Base-by-base conservation (phyloP, 2,797 vertebrate genomes). In the Tenualosa ilisha region DNA sequence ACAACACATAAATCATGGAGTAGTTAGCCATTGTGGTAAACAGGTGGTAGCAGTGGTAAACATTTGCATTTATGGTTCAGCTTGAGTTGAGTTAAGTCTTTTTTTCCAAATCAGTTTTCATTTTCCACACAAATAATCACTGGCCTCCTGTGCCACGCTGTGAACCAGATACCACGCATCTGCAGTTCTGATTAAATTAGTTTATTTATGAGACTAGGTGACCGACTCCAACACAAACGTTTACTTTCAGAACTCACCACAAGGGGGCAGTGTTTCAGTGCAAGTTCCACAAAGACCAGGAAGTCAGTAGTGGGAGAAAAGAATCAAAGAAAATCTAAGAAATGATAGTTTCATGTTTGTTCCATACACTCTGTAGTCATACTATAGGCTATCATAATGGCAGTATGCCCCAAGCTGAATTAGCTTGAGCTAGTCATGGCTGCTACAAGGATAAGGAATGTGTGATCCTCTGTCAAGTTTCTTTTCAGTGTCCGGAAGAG, bases 381-480 rank as follows among this genome's bases (percentile, higher is more conserved):
- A 43, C n/a, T 11, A 1, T 2, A 51, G 50, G 2, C 50, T 51
- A 11, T 8, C 12, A 13, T 9, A 6, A 15, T 53, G 51, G 11
- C 26, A 65, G 9, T 31, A 6, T 31, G 12, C 9, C n/a, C 24
- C 26, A 13, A 75, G 40, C 68, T 20, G 4, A 43, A 17, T 75
- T 53, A 15, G 51, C 51, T 53, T 53, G 63, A 53, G 13, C 1
- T 3, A 53, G 51, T 15, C 63, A 31, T 26, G 11, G 26, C 15
- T 17, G 68, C 68, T 40, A 13, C 15, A 75, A 15, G 9, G 37
- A 31, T 65, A 75, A 61, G 82, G 59, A n/a, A 81, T 46, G 51
- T 83, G 63, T 65, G 59, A 65, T 65, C 24, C 63, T 65, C 63
- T 31, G 63, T 65, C 63, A 65, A 65, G 63, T 65, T 65, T 65